Percentiles rank a stretch among this genome's conserved stretches.
These are phyloP conservation scores for Trachelipus rathkii DNA, from an alignment of 1,140 invertebrate genomes.

Conservation along the genomic window DNA sequence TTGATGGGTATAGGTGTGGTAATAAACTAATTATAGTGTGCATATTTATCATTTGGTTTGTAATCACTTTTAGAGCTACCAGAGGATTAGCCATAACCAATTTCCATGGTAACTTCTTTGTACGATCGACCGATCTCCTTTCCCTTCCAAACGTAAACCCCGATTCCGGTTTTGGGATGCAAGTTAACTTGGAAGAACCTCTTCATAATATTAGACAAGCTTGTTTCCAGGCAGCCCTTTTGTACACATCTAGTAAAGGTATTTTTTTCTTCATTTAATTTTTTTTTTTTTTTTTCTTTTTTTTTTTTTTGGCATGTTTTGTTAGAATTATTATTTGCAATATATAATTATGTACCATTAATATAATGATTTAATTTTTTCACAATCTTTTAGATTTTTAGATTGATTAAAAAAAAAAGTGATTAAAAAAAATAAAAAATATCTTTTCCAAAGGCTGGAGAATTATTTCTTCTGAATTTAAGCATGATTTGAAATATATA, in stretches of 20 bases:
- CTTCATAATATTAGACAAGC: constrained; percentile 79
- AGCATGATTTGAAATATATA: not conserved
- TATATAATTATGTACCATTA: not conserved
- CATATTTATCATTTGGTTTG: not conserved
- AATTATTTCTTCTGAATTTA: no score
- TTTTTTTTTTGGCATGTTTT: no score
- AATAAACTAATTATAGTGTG: no score
- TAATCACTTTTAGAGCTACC: constrained; percentile 37
- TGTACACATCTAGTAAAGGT: constrained; percentile 98
- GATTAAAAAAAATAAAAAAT: no score
- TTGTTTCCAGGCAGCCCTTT: constrained; percentile 94
- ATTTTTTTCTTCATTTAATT: constrained; percentile 20
- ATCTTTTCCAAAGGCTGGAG: no score
- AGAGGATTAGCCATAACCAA: constrained; percentile 89
- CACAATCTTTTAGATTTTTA: no score
- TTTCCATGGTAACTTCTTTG: constrained; percentile 99
- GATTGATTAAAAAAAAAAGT: no score
- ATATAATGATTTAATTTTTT: not conserved
- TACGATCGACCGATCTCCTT: constrained; percentile 92
- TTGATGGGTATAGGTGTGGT: not conserved
- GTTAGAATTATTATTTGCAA: constrained; percentile 48
- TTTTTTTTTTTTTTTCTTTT: not conserved
- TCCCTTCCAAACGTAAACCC: constrained; percentile 97
- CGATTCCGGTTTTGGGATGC: constrained; percentile 96
- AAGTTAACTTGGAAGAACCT: constrained; percentile 89